phyloP scores from a whole-genome alignment of 2,113 vertebrate genomes.

The Platycercus adscitus region DNA sequence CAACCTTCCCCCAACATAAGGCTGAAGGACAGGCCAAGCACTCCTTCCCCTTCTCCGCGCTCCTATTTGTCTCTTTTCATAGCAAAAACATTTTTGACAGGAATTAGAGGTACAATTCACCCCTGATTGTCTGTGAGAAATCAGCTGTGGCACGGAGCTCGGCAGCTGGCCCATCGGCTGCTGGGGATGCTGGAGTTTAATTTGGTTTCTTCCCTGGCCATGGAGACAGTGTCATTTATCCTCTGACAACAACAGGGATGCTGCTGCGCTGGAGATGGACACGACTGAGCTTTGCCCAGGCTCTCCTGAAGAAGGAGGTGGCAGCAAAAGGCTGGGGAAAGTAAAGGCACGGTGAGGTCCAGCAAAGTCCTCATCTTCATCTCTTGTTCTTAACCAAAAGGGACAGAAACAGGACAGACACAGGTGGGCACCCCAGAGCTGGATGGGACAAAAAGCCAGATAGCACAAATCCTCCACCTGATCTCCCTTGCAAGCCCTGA shows the following conservation, averaged over 20 bases:
- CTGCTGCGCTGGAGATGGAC: rapidly evolving
- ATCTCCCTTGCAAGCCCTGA: background rate
- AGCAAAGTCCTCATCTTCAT: background rate
- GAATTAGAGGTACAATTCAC: background rate
- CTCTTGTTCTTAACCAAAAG: background rate
- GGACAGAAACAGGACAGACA: background rate
- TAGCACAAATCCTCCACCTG: background rate
- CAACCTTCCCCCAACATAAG: background rate
- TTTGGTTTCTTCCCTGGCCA: background rate
- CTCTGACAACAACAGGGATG: background rate
- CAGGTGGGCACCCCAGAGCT: background rate
- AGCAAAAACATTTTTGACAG: constrained; percentile 25
- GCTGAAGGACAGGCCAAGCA: background rate
- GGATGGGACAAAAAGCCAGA: background rate
- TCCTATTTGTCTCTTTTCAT: background rate
- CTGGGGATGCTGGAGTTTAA: background rate
- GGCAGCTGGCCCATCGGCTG: background rate
- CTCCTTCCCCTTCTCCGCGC: background rate
- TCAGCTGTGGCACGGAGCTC: background rate
- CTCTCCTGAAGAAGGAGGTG: background rate
- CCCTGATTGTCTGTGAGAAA: constrained; percentile 4
- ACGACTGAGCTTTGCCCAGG: background rate
- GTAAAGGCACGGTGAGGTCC: background rate
- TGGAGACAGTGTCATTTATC: background rate
- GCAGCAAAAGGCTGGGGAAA: background rate